phyloP scores from a whole-genome alignment of 2,113 vertebrate genomes.

The Telmatochromis bifrenatus region DNA sequence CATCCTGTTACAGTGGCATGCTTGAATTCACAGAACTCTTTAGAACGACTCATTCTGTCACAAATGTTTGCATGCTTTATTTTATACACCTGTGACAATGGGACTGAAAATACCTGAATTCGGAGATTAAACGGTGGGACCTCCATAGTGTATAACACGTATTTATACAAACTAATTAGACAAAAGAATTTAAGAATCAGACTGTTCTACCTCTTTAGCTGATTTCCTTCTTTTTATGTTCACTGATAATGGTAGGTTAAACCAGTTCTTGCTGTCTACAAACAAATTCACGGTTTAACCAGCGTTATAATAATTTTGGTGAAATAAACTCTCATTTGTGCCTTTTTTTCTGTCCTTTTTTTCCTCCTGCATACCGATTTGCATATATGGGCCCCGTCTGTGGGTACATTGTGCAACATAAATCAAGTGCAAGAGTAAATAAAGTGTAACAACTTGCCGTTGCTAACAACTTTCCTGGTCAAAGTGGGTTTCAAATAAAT shows the following conservation, averaged over 20 bases:
- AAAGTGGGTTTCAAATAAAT: not conserved
- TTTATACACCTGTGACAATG: not conserved
- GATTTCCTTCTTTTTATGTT: not conserved
- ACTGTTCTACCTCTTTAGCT: not conserved
- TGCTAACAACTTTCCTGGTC: not conserved
- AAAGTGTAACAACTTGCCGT: not conserved
- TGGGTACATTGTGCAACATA: not conserved
- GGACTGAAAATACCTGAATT: not conserved
- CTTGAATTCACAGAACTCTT: not conserved
- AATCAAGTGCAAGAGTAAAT: not conserved
- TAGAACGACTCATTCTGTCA: not conserved
- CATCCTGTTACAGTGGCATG: not conserved
- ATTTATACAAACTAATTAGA: not conserved
- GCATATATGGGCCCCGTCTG: not conserved
- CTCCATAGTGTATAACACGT: not conserved
- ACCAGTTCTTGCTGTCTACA: not conserved
- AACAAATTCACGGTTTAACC: not conserved
- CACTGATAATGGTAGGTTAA: not conserved
- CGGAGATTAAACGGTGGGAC: not conserved
- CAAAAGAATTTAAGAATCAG: not conserved
- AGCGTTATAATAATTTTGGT: not conserved
- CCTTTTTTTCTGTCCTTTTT: not conserved
- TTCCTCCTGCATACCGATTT: not conserved
- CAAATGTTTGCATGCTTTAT: not conserved
- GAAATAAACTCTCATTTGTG: not conserved